Evolutionary conservation across 2,113 vertebrate genomes (phyloP).

Genomic region (Mustela nigripes): DNA sequence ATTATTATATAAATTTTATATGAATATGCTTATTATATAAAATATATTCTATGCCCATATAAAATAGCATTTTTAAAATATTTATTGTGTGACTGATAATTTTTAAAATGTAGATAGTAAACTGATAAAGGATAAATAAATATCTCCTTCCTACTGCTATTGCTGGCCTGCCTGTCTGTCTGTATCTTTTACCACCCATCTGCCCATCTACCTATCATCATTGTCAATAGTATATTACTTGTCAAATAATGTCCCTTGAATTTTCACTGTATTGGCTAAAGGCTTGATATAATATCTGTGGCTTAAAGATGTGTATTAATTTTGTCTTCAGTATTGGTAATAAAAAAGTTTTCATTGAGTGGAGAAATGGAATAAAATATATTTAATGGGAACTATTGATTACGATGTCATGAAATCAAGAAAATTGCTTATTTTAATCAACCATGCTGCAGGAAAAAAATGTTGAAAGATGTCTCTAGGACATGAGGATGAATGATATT

Average conservation of each 20-base stretch:
- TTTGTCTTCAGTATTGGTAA: background rate
- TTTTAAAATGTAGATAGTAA: background rate
- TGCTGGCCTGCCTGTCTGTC: background rate
- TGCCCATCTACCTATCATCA: background rate
- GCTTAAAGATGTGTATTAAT: background rate
- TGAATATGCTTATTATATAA: background rate
- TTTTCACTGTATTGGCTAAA: background rate
- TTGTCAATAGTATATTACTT: background rate
- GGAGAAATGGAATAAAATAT: conserved; percentile 37
- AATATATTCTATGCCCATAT: background rate
- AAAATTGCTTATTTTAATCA: conserved; percentile 43
- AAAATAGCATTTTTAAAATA: background rate
- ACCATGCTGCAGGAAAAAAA: background rate
- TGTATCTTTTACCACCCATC: background rate
- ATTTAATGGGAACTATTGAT: conserved; percentile 33
- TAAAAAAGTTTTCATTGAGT: background rate
- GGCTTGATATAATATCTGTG: background rate
- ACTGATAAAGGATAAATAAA: background rate
- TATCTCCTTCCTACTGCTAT: background rate
- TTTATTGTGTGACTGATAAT: background rate
- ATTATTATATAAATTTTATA: background rate
- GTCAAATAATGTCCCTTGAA: background rate
- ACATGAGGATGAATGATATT: background rate
- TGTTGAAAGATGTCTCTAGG: background rate
- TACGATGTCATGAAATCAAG: background rate